Evolutionary conservation across 2,113 vertebrate species (phyloP).

Genomic region (Mellivora capensis): DNA sequence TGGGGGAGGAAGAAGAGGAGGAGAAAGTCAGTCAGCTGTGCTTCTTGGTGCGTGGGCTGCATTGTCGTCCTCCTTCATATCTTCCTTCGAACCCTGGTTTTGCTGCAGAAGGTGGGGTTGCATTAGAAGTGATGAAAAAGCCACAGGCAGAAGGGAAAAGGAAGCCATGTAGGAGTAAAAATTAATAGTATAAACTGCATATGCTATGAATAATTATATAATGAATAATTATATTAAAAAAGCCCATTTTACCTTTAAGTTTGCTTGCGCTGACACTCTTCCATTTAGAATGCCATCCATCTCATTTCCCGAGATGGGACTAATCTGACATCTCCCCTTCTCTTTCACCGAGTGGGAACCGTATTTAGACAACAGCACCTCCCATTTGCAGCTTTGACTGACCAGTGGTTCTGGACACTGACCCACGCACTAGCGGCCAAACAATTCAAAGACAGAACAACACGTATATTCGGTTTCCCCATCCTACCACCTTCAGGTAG

Average conservation of each 20-base stretch:
- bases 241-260: neutral
- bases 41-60: fast-evolving
- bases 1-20: neutral
- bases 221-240: neutral
- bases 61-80: neutral
- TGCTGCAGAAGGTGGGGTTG: neutral
- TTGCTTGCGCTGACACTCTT: neutral
- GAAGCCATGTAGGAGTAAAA: neutral
- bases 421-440: neutral
- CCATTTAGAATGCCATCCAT: neutral
- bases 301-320: neutral
- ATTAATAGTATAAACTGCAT: neutral
- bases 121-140: neutral
- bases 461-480: neutral
- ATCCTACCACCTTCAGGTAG: neutral
- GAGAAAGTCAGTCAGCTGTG: neutral
- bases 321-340: neutral
- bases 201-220: neutral
- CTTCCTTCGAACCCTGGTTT: neutral
- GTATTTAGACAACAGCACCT: neutral
- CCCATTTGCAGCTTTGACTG: neutral
- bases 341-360: neutral
- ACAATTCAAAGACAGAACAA: neutral
- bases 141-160: neutral
- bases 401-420: neutral